Evolutionary conservation across 2,797 vertebrate species (phyloP).

Genomic region (Phrynocephalus forsythii): DNA sequence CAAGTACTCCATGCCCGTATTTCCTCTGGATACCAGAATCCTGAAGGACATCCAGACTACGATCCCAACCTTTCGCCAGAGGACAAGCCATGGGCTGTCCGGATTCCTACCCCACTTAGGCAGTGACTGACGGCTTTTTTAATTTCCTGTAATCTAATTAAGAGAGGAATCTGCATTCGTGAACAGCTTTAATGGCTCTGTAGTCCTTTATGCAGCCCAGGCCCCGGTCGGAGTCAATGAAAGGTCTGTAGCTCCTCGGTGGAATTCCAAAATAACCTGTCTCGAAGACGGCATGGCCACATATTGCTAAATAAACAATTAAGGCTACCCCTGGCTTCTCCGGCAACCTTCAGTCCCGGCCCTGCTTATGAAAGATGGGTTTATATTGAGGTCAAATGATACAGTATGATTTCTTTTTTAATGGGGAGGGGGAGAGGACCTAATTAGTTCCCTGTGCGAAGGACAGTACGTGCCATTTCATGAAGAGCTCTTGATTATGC

Average conservation of each 20-base stretch:
- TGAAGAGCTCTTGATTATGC: neutral
- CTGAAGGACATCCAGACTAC: constrained; percentile 26
- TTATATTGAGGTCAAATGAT: neutral
- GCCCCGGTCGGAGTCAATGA: constrained; percentile 50
- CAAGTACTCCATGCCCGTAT: neutral
- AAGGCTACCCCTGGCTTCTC: constrained; percentile 22
- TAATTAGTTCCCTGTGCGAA: neutral
- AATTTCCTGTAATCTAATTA: constrained; percentile 69
- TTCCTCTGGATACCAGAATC: neutral
- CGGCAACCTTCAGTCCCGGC: neutral
- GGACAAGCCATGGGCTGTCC: constrained; percentile 26
- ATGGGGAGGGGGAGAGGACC: neutral
- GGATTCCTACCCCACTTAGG: neutral
- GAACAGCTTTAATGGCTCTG: constrained; percentile 53
- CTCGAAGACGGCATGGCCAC: constrained; percentile 33
- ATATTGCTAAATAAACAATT: constrained; percentile 52
- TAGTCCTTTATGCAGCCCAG: constrained; percentile 53
- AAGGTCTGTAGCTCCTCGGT: constrained; percentile 44
- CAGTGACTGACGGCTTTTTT: constrained; percentile 50
- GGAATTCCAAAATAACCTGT: constrained; percentile 50
- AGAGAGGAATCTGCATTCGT: constrained; percentile 55
- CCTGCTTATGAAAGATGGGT: neutral
- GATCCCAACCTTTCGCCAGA: constrained; percentile 21
- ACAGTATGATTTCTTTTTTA: neutral
- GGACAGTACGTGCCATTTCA: neutral